Evolutionary conservation across 2,113 vertebrate genomes (phyloP), one percentile per base, ranked within the genome.

Genomic region (Thinocorus orbignyianus): DNA sequence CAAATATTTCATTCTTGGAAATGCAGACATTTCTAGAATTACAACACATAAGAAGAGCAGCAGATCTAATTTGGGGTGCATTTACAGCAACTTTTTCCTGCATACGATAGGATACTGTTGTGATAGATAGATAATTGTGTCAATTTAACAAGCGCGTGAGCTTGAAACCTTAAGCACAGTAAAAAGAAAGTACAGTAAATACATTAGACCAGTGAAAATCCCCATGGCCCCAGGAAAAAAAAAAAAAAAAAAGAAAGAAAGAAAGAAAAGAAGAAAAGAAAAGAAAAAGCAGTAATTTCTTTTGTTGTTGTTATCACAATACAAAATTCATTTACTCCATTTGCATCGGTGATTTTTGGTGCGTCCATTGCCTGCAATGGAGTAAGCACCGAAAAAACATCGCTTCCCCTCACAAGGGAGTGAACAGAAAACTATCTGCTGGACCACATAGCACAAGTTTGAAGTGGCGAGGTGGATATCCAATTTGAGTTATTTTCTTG

Each of bases 361-460:
- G 96, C 65, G 89, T 76, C 95, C 72, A 46, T 62, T 91, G 96
- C 97, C 97, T 94, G 96, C 97, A 97, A 60, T 95, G 96, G 97
- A 96, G 92, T 26, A 60, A 94, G 94, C 95, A 97, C 93, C 95
- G 95, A 92, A 88, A 86, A n/a, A 83, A 17, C 3, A 4, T 73
- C 13, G 19, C 46, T 95, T 96, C 72, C 96, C 92, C 95, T 52
- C 90, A 84, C 69, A 12, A 88, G 94, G 92, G 92, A 95, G 85
- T 33, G 68, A 91, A 95, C 86, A 96, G 70, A 94, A 94, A 93
- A 74, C 49, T 78, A 79, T 70, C 95, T 95, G 95, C 93, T 84
- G 84, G 90, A 96, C 73, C 92, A 66, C 19, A 93, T 48, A 87
- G 94, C 94, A 89, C 51, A 3, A 16, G 94, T 55, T 37, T 54